A percentile compares a stretch with the other conserved stretches of the same genome.
Conservation (phyloP, 1,140 invertebrate genomes). For the Aphis gossypii region DNA sequence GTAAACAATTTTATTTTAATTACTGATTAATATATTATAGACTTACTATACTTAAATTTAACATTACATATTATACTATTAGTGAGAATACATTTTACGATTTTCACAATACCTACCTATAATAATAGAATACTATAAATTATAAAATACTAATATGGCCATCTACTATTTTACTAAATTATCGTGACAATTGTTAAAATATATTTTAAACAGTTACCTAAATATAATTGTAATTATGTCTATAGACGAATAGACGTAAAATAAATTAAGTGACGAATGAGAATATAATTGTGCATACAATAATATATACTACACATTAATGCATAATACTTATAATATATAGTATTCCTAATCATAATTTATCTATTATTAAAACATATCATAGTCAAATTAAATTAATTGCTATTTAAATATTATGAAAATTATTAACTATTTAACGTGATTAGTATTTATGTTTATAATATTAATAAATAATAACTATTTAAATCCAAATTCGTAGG, state of each 20-base stretch:
- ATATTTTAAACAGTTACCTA: too few relatives aligned
- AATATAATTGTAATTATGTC: too few relatives aligned
- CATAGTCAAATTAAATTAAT: not conserved
- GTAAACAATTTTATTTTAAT: too few relatives aligned
- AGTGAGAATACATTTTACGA: not conserved
- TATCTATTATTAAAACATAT: not conserved
- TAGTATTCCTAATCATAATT: not conserved
- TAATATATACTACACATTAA: too few relatives aligned
- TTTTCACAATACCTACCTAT: not conserved
- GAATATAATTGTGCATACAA: not conserved
- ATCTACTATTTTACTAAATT: too few relatives aligned
- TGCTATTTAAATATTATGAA: conserved; percentile 1
- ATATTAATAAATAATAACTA: not conserved
- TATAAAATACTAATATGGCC: too few relatives aligned
- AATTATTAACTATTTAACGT: too few relatives aligned
- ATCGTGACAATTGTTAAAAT: too few relatives aligned
- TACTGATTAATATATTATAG: not conserved
- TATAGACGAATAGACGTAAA: too few relatives aligned
- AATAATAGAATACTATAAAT: too few relatives aligned
- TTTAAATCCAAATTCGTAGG: not conserved
- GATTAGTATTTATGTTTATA: too few relatives aligned
- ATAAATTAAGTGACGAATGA: not conserved
- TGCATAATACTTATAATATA: not conserved
- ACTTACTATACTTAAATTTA: not conserved
- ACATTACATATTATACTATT: not conserved